Evolutionary conservation across 2,113 vertebrate genomes (phyloP), one percentile per base, ranked within the genome.

Genomic region (Neogale vison): DNA sequence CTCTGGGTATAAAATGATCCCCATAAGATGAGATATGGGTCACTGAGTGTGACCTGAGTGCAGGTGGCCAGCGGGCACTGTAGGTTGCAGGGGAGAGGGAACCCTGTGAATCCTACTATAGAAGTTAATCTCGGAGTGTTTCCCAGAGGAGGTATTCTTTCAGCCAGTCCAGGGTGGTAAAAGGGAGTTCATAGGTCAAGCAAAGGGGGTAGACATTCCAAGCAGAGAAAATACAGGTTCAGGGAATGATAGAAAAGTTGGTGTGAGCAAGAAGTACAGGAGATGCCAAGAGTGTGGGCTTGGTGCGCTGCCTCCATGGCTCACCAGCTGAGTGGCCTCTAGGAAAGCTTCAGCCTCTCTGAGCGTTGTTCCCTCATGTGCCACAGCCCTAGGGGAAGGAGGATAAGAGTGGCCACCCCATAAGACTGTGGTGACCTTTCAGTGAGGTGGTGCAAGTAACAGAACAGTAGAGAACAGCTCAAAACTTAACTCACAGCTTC

Each of bases 401-500:
- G 82, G 65, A 4, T 12, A 26, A 42, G 2, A 13, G 7, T 9
- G 14, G 9, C n/a, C 57, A 24, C 45, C 42, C 61, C 4, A 7
- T 18, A 74, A 55, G 50, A 74, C 2, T 39, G 42, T 3, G 34
- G 0, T 31, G 90, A 59, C 15, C 50, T 12, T 2, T 6, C 4
- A 20, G 1, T n/a, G 74, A 72, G 29, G 24, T 17, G 42, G 18
- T 26, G 24, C 20, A 3, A 10, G 17, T 34, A 5, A n/a, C 29
- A 39, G 47, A 39, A 1, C 0, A 0, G 36, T 1, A 57, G 50
- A 34, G 20, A 21, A 15, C 7, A 2, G 36, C 45, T 88, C 50
- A 63, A 67, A 84, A 47, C 7, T 1, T 24, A 21, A 20, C 34
- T 29, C 42, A 24, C 6, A 8, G 31, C 45, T 65, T 61, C 42